These are phyloP conservation scores for Danaus plexippus DNA, from an alignment of 1,140 invertebrate genomes.

Conservation along the genomic window DNA sequence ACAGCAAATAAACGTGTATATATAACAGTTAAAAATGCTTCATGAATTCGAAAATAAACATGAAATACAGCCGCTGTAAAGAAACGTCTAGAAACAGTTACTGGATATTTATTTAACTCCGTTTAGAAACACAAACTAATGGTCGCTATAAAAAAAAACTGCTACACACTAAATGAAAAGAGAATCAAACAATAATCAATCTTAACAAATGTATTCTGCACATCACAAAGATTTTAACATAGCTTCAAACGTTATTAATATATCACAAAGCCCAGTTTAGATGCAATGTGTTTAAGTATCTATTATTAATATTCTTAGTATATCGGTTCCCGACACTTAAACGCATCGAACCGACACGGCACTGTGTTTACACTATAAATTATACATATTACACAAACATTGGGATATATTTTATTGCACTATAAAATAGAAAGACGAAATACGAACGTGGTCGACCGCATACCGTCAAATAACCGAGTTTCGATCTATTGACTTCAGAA, in stretches of 20 bases:
- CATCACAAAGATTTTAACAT: too few species aligned
- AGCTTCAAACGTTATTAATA: too few species aligned
- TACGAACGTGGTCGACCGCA: constrained; percentile 17
- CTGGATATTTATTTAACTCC: constrained; percentile 6
- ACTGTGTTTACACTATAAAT: constrained; percentile 61
- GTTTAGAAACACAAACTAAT: too few species aligned
- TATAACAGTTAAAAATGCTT: too few species aligned
- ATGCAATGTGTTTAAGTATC: constrained; percentile 12
- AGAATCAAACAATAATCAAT: too few species aligned
- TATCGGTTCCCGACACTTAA: constrained; percentile 23
- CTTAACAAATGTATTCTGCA: too few species aligned
- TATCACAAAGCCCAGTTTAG: not conserved
- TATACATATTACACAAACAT: constrained; percentile 60
- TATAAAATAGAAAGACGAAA: constrained; percentile 48
- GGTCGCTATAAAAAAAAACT: too few species aligned
- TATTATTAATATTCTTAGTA: constrained; percentile 10
- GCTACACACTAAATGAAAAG: too few species aligned
- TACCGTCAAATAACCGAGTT: constrained; percentile 12
- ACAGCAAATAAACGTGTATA: too few species aligned
- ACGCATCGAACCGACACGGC: constrained; percentile 21
- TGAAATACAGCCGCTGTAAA: not conserved
- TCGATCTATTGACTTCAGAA: constrained; percentile 7
- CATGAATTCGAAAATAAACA: not conserved
- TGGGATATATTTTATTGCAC: constrained; percentile 57
- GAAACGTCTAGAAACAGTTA: constrained; percentile 8